A percentile compares a stretch with the other conserved stretches of the same genome.
Evolutionary conservation across 2,888 invertebrate species (phyloP).

Genomic region (Pardosa pseudoannulata): DNA sequence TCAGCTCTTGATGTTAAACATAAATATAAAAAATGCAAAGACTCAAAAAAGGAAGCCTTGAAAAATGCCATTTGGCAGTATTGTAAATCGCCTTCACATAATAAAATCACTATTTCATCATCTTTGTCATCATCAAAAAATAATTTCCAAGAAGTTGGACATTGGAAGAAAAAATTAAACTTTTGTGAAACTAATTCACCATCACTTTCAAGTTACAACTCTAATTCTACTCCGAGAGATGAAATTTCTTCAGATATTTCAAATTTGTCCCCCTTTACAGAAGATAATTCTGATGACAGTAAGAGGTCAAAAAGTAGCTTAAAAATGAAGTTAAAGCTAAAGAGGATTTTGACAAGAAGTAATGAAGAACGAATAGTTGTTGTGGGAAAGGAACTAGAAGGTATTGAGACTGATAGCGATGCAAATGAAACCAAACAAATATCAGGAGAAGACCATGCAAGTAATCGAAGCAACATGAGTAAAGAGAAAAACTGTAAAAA

Average conservation of each 20-base stretch:
- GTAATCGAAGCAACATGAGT: background rate
- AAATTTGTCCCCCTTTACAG: background rate
- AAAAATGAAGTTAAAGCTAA: conserved; percentile 42
- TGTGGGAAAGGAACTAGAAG: conserved; percentile 39
- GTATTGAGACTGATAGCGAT: background rate
- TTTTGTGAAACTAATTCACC: background rate
- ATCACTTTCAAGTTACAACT: background rate
- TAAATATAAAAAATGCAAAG: background rate
- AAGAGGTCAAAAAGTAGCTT: conserved; percentile 11
- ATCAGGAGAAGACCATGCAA: background rate
- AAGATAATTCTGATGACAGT: background rate
- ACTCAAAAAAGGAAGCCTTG: background rate
- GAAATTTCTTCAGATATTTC: background rate
- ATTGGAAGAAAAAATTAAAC: background rate
- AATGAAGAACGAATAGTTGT: conserved; percentile 46
- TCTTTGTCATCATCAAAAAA: background rate
- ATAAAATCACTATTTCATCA: background rate
- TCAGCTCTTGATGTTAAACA: background rate
- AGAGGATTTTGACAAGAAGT: conserved; percentile 29
- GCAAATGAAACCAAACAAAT: background rate
- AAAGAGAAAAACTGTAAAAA: background rate
- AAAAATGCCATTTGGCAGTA: background rate
- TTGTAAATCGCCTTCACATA: background rate
- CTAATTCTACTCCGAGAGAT: background rate
- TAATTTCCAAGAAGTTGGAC: background rate